Base-by-base conservation (phyloP, 2,797 vertebrate species). In the Siniperca undulata region DNA sequence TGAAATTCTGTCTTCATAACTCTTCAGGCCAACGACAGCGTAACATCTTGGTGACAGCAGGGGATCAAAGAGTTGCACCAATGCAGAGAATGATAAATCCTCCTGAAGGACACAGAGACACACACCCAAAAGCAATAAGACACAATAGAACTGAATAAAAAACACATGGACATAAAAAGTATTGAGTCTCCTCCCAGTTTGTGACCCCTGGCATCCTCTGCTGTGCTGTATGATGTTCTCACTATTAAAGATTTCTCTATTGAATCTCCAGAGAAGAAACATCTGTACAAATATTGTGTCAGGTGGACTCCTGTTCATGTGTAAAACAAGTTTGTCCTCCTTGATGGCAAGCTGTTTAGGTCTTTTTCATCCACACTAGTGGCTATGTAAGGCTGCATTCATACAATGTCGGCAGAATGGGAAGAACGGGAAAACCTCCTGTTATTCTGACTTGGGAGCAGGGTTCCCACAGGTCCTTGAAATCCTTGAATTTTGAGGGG, bases 61-160 rank as follows among this genome's bases (percentile, higher is more conserved):
- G 0, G 95, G 95, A 84, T 97, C 92, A 61, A 96, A 97, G 74
- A 97, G 96, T 44, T 96, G 96, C 82, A 97, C 96, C 91, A 96
- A 88, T 0, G 93, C 93, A 4, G 94, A 91, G 82, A 94, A 93
- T 0, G 83, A 86, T 11, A 93, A 83, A 34, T 91, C 87, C 61
- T 94, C 88, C 96, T 96, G 84, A 34, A 30, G 60, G 2, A 81
- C 24, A 81, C 61, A 61, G n/a, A 50, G n/a, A 83, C 5, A 89
- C 68, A 80, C 61, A 59, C 27, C 19, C 52, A 70, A 12, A 78
- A 75, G 80, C 52, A 74, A 70, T 4, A 16, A 72, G 36, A 81
- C 34, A 67, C 38, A 73, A 66, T 6, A 24, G 14, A 56, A 40
- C 30, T 20, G 52, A 58, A 86, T 77, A 70, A 66, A 81, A 82